A percentile compares a stretch with the other conserved stretches of the same genome.
These are phyloP conservation scores for Monomorium pharaonis DNA, from an alignment of 1,140 invertebrate genomes.

Conservation along the genomic window DNA sequence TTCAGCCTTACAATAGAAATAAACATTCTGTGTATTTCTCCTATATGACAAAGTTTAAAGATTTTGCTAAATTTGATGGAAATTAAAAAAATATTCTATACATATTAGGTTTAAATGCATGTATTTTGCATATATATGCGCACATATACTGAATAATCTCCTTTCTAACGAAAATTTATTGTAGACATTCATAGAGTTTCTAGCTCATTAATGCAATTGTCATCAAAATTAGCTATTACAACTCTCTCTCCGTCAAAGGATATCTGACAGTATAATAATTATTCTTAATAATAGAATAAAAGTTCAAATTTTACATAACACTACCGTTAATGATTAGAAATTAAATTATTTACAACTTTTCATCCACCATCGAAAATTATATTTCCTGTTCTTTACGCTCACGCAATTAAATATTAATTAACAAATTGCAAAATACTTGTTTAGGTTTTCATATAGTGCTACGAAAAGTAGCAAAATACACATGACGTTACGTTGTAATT, in stretches of 20 bases:
- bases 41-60: background rate
- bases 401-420: background rate
- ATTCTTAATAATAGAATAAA: slow-evolving; percentile 2
- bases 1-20: background rate
- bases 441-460: background rate
- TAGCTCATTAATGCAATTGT: background rate
- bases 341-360: background rate
- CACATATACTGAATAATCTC: background rate
- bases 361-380: background rate
- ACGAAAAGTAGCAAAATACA: background rate
- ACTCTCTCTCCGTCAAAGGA: background rate
- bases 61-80: background rate
- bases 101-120: background rate
- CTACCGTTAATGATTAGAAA: background rate
- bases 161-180: background rate
- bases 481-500: background rate
- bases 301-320: background rate
- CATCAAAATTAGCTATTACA: background rate
- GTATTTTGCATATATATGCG: background rate
- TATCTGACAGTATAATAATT: background rate
- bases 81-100: background rate
- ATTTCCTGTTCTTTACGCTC: background rate
- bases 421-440: background rate
- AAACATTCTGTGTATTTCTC: background rate
- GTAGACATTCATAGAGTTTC: background rate